Evolutionary conservation across 2,888 invertebrate species (phyloP).

Genomic region (Ashinkailepas kermadecensis): DNA sequence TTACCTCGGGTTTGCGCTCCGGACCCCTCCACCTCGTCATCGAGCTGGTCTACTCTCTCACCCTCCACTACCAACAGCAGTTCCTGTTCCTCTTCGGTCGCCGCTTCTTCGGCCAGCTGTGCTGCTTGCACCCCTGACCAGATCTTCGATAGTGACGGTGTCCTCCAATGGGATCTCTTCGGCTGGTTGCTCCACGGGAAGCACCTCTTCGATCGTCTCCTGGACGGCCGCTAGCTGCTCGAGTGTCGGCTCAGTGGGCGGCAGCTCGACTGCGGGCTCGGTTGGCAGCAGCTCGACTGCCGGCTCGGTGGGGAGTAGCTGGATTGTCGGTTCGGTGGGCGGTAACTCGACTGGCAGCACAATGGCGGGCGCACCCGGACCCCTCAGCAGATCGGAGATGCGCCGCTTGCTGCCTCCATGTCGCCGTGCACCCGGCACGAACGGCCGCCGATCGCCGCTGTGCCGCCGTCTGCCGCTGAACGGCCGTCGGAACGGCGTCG

Average conservation of each 20-base stretch:
- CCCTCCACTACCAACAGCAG: slow-evolving; percentile 2
- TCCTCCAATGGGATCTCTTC: not conserved
- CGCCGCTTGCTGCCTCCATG: not conserved
- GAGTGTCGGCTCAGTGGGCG: not conserved
- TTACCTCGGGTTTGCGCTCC: slow-evolving; percentile 1
- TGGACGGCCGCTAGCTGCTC: not conserved
- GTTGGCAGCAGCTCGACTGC: not conserved
- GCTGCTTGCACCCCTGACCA: not conserved
- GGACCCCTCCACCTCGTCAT: slow-evolving; percentile 7
- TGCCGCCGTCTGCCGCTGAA: slow-evolving; percentile 60
- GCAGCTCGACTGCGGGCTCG: not conserved
- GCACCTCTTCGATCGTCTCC: not conserved
- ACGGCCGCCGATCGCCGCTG: slow-evolving; percentile 50
- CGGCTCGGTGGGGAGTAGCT: not conserved
- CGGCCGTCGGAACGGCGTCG: slow-evolving; percentile 64
- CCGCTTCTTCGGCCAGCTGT: not conserved
- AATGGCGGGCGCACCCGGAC: not conserved
- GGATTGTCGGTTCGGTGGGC: not conserved
- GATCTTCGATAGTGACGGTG: not conserved
- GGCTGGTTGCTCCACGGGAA: not conserved
- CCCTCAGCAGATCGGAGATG: not conserved
- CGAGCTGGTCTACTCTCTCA: slow-evolving; percentile 1
- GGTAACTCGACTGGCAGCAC: not conserved
- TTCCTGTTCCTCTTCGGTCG: not conserved
- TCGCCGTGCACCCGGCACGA: not conserved